A percentile compares a stretch with the other conserved stretches of the same genome.
These are phyloP conservation scores for Danionella cerebrum DNA, from an alignment of 2,113 vertebrate species.

Conservation along the genomic window DNA sequence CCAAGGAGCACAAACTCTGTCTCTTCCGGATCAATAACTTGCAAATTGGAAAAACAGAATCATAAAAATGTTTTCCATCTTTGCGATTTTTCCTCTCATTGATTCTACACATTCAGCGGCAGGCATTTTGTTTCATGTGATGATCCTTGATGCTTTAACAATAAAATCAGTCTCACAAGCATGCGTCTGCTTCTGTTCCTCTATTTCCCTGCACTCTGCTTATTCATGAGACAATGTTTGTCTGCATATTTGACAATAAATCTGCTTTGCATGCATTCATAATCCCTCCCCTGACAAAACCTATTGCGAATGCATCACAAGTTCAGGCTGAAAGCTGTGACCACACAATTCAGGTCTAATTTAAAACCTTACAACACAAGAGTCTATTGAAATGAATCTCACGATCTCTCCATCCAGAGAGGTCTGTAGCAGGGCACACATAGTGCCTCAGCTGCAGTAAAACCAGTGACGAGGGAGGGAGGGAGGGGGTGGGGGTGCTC, in stretches of 20 bases:
- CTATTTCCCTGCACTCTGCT: background rate
- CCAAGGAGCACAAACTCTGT: background rate
- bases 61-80: background rate
- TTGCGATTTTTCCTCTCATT: constrained; percentile 11
- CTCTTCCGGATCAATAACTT: constrained; percentile 15
- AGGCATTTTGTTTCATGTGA: background rate
- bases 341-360: background rate
- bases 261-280: constrained; percentile 14
- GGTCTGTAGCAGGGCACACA: background rate
- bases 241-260: constrained; percentile 15
- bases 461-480: too few relatives aligned
- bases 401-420: background rate
- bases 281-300: constrained; percentile 13
- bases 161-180: constrained; percentile 5
- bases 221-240: constrained; percentile 6
- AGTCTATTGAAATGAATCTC: constrained; percentile 9
- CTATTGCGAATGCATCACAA: background rate
- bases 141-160: constrained; percentile 3
- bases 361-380: constrained; percentile 4
- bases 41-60: constrained; percentile 25
- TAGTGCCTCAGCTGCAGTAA: background rate
- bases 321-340: background rate
- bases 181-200: background rate
- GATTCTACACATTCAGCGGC: background rate
- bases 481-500: constrained; percentile 18